Evolutionary conservation across 2,888 invertebrate species (phyloP), one percentile per base, ranked within the genome.

Genomic region (Hirudinaria manillensis): DNA sequence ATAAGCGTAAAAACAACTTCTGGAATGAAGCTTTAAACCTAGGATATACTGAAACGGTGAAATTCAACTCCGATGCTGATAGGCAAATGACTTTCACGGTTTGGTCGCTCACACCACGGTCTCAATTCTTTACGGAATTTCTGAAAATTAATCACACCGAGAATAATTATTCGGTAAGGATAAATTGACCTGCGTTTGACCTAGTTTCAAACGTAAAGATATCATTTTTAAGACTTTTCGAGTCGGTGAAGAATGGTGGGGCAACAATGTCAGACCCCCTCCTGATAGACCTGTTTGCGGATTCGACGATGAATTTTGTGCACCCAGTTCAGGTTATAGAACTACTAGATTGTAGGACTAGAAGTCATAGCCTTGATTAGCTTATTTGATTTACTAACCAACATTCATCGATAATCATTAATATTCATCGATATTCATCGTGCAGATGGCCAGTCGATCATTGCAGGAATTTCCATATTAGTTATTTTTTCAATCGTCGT

Each of bases 71-170:
- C 32, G 68, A 68, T n/a, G 68, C 29, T 6, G 68, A 68, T n/a
- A 29, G 68, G n/a, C 36, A 34, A 36, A 68, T 68, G 68, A 36
- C 32, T n/a, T 68, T 68, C 68, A 68, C 68, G 32, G 68, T 68
- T 2, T 68, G 68, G 68, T 68, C 68, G 7, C 68, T 68, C 13
- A n/a, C 2, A 13, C 68, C 68, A 10, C 16, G 32, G 7, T 68
- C 68, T 29, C 36, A 24, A 34, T 29, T n/a, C n/a, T 68, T 7
- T 32, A 68, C 21, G 32, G 34, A 32, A n/a, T 68, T 34, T 13
- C 16, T 68, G n/a, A 34, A 68, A 7, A 68, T 68, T n/a, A 68
- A 68, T 19, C 32, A 34, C 19, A 34, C 68, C 7, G 36, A 68
- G n/a, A n/a, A 36, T 29, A 68, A 34, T 68, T 68, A 68, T 24